Evolutionary conservation across 1,140 invertebrate species (phyloP).

Genomic region (Elysia chlorotica): DNA sequence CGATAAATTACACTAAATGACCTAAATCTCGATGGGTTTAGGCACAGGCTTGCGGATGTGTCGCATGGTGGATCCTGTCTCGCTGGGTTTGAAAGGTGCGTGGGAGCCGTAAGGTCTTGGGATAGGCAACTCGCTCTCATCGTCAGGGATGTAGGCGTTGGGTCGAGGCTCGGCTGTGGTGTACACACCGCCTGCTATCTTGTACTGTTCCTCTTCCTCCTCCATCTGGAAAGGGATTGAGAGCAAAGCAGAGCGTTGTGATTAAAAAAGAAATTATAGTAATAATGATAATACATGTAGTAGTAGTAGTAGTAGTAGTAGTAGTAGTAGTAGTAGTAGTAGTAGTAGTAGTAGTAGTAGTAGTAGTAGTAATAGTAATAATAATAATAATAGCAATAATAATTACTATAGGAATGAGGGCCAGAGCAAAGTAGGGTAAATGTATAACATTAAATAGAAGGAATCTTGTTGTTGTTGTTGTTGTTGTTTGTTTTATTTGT

Average conservation of each 20-base stretch:
- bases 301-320: no score
- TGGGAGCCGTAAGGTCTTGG: conserved; percentile 61
- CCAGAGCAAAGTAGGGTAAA: no score
- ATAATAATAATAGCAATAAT: no score
- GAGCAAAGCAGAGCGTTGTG: background rate
- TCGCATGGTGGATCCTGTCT: conserved; percentile 59
- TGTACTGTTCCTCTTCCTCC: conserved; percentile 58
- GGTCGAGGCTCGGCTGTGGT: conserved; percentile 62
- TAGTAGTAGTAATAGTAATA: no score
- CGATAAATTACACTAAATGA: no score
- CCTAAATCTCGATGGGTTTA: conserved; percentile 63
- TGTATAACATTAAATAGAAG: no score
- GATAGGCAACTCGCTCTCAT: conserved; percentile 61
- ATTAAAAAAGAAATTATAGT: background rate
- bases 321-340: no score
- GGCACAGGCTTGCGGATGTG: conserved; percentile 62
- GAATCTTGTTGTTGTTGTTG: no score
- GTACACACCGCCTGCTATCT: conserved; percentile 52
- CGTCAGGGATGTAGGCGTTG: conserved; percentile 62
- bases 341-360: no score
- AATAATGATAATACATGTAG: background rate
- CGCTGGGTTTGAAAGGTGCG: conserved; percentile 61
- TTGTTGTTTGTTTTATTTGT: no score
- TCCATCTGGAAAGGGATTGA: conserved; percentile 37
- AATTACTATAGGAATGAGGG: no score